phyloP scores from a whole-genome alignment of 2,888 invertebrate species.

The Limnephilus lunatus region DNA sequence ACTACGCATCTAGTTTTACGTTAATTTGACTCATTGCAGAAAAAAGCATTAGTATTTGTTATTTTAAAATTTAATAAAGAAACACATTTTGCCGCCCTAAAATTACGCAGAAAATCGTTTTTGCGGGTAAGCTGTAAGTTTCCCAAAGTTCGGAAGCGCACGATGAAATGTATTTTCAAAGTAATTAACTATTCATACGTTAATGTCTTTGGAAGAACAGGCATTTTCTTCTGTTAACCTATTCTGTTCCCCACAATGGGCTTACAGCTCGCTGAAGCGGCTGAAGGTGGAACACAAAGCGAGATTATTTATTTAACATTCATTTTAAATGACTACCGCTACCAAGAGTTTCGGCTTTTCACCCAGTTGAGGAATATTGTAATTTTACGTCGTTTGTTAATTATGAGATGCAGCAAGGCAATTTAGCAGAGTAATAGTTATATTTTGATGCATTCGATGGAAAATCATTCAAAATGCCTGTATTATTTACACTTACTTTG shows the following conservation, averaged over 20 bases:
- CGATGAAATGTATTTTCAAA: not conserved
- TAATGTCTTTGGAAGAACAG: conserved; percentile 2
- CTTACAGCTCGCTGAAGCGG: not conserved
- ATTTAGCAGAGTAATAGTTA: not conserved
- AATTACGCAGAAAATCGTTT: not conserved
- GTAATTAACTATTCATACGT: not conserved
- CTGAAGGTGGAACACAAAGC: not conserved
- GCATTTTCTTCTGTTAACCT: not conserved
- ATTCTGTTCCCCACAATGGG: not conserved
- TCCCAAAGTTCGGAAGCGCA: not conserved
- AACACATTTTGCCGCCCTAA: not conserved
- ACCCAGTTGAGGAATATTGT: not conserved
- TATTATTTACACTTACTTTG: not conserved
- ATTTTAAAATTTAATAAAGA: not conserved
- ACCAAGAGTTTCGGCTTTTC: not conserved
- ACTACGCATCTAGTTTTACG: not conserved
- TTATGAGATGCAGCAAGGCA: not conserved
- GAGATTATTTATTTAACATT: not conserved
- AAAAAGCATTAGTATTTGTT: not conserved
- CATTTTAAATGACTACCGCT: not conserved
- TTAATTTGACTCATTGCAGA: not conserved
- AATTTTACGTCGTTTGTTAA: not conserved
- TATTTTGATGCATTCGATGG: not conserved
- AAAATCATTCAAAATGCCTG: not conserved
- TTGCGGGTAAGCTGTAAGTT: not conserved